Conservation (phyloP, 92 coral and sea anemone species). For the Porites evermanni region DNA sequence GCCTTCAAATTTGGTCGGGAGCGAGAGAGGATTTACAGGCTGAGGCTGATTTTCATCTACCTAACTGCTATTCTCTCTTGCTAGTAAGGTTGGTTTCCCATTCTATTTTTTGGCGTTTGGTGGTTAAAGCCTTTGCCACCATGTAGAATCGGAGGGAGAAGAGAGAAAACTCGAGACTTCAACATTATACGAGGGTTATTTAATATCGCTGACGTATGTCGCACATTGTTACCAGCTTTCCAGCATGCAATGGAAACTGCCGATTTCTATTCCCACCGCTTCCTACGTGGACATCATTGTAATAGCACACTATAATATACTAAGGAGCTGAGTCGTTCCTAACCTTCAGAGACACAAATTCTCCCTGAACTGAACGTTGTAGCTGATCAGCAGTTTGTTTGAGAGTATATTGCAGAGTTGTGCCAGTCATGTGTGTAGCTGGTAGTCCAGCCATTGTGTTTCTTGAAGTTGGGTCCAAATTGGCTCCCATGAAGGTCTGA, state of each 20-base stretch:
- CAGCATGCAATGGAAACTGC: too few relatives aligned
- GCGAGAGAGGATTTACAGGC: slow-evolving; percentile 1
- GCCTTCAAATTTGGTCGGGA: not conserved
- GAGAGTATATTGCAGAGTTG: slow-evolving; percentile 49
- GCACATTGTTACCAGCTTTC: too few relatives aligned
- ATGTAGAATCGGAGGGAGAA: too few relatives aligned
- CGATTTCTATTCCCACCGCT: not conserved
- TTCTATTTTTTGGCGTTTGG: slow-evolving; percentile 11
- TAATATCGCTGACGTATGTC: too few relatives aligned
- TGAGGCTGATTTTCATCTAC: too few relatives aligned
- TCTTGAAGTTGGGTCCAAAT: slow-evolving; percentile 79
- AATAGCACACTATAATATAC: not conserved
- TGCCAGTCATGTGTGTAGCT: slow-evolving; percentile 75
- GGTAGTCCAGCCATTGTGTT: slow-evolving; percentile 43
- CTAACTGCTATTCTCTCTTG: too few relatives aligned
- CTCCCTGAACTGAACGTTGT: slow-evolving; percentile 66
- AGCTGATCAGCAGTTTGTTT: slow-evolving; percentile 63
- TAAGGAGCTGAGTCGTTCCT: not conserved
- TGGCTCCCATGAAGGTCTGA: slow-evolving; percentile 65
- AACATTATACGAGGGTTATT: too few relatives aligned
- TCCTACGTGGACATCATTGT: not conserved
- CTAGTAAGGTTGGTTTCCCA: not conserved
- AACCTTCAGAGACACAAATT: slow-evolving; percentile 84
- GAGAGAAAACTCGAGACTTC: too few relatives aligned
- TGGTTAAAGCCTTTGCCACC: not conserved